Evolutionary conservation across 2,888 invertebrate genomes (phyloP).

Genomic region (Cylloceria caligata): DNA sequence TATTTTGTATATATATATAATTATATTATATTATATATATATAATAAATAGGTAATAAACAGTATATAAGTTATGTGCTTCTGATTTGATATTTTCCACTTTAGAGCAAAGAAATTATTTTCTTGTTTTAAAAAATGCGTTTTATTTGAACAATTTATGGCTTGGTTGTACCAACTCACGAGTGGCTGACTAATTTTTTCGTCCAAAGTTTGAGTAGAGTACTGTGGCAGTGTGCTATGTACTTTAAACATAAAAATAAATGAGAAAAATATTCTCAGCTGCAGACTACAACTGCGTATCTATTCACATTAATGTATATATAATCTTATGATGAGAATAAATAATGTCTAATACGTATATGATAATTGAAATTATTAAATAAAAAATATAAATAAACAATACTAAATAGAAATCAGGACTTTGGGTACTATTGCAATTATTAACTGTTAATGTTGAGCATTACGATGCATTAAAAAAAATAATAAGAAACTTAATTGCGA

Average conservation of each 20-base stretch:
- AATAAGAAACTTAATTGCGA: background rate
- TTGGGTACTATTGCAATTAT: slow-evolving; percentile 50
- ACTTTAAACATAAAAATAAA: slow-evolving; percentile 30
- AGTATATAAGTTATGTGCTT: slow-evolving; percentile 53
- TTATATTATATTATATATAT: no score
- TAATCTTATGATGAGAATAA: slow-evolving; percentile 65
- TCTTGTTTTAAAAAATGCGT: slow-evolving; percentile 31
- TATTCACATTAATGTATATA: slow-evolving; percentile 64
- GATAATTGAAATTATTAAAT: slow-evolving; percentile 24
- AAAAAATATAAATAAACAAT: slow-evolving; percentile 20
- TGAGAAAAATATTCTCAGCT: slow-evolving; percentile 36
- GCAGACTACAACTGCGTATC: slow-evolving; percentile 54
- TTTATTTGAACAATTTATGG: slow-evolving; percentile 24
- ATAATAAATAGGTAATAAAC: slow-evolving; percentile 45
- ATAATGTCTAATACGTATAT: slow-evolving; percentile 46
- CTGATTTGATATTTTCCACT: slow-evolving; percentile 54
- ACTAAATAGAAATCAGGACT: slow-evolving; percentile 7
- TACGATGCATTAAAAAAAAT: slow-evolving; percentile 33
- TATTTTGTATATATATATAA: slow-evolving; percentile 42
- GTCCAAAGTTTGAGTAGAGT: background rate
- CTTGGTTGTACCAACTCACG: slow-evolving; percentile 10
- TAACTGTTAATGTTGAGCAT: slow-evolving; percentile 39
- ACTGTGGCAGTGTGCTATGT: slow-evolving; percentile 10
- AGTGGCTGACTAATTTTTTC: background rate
- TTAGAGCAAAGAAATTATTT: slow-evolving; percentile 57